These are phyloP conservation scores for Drosophila mimica DNA, from an alignment of 2,888 invertebrate genomes.

Conservation along the genomic window DNA sequence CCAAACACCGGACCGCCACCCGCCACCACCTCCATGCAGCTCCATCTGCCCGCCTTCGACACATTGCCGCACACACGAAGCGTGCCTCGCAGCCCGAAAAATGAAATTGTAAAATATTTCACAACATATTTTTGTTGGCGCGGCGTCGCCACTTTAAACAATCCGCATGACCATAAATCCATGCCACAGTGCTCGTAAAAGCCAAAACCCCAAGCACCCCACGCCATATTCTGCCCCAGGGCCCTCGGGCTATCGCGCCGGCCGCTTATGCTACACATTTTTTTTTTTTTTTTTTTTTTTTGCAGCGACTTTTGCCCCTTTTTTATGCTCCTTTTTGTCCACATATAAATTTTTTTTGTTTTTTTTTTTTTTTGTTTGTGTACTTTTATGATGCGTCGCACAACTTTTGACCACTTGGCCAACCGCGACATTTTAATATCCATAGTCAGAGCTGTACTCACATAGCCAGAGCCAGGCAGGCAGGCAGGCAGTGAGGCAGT, in stretches of 20 bases:
- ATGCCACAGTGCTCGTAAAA: constrained; percentile 53
- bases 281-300: constrained; percentile 9
- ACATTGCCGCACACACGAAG: constrained; percentile 25
- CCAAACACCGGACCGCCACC: not conserved
- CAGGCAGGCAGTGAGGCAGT: not conserved
- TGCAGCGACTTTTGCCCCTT: constrained; percentile 19
- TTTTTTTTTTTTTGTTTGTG: constrained; percentile 11
- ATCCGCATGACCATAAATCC: constrained; percentile 78
- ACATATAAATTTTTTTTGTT: not conserved
- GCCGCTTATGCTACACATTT: constrained; percentile 36
- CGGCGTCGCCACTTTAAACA: constrained; percentile 69
- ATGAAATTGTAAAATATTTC: constrained; percentile 75
- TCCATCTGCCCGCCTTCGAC: constrained; percentile 22
- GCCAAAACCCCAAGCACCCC: constrained; percentile 20
- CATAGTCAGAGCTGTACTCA: constrained; percentile 13
- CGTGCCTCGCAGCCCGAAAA: constrained; percentile 53
- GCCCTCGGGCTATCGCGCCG: constrained; percentile 4
- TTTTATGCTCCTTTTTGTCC: not conserved
- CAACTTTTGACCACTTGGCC: constrained; percentile 75
- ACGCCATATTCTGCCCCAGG: constrained; percentile 2
- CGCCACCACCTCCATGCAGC: not conserved
- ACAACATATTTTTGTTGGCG: constrained; percentile 73
- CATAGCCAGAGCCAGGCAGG: not conserved
- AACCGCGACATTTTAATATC: constrained; percentile 78
- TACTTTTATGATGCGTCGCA: constrained; percentile 68